A percentile compares a stretch with the other conserved stretches of the same genome.
Conservation (phyloP, 2,888 invertebrate species). For the Tricholauxania praeusta region DNA sequence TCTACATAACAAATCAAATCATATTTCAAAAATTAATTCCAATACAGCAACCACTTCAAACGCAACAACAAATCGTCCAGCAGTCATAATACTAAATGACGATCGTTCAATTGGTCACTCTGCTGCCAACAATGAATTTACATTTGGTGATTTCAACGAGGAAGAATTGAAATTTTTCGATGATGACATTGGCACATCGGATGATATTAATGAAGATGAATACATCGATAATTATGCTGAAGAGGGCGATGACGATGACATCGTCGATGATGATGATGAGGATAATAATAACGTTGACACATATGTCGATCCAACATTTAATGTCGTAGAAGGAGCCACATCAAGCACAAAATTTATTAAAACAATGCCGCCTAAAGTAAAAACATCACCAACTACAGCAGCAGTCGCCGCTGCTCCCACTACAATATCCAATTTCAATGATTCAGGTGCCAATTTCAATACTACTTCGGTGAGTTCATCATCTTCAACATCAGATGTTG, state of each 20-base stretch:
- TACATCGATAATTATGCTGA: conserved; percentile 5
- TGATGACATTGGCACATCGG: conserved; percentile 45
- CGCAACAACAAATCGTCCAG: conserved; percentile 68
- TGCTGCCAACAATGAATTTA: conserved; percentile 76
- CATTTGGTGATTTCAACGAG: conserved; percentile 72
- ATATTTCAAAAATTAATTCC: conserved; percentile 30
- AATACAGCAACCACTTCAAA: not conserved
- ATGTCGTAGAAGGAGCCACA: conserved; percentile 19
- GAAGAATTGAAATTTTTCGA: conserved; percentile 65
- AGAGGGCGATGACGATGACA: conserved; percentile 32
- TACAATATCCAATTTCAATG: conserved; percentile 52
- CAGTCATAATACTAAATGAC: conserved; percentile 81
- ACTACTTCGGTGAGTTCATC: conserved; percentile 42
- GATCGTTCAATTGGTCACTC: conserved; percentile 61
- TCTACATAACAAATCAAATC: conserved; percentile 33
- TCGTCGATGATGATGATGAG: conserved; percentile 21
- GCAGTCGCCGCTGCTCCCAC: conserved; percentile 38
- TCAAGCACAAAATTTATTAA: conserved; percentile 18
- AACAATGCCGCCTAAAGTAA: conserved; percentile 36
- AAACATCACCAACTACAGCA: conserved; percentile 37
- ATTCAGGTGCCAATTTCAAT: conserved; percentile 56
- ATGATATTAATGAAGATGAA: conserved; percentile 11
- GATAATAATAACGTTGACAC: conserved; percentile 28
- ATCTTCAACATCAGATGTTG: conserved; percentile 43
- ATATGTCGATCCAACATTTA: not conserved